phyloP scores from a whole-genome alignment of 2,888 invertebrate species.

The Hylaea fasciaria region DNA sequence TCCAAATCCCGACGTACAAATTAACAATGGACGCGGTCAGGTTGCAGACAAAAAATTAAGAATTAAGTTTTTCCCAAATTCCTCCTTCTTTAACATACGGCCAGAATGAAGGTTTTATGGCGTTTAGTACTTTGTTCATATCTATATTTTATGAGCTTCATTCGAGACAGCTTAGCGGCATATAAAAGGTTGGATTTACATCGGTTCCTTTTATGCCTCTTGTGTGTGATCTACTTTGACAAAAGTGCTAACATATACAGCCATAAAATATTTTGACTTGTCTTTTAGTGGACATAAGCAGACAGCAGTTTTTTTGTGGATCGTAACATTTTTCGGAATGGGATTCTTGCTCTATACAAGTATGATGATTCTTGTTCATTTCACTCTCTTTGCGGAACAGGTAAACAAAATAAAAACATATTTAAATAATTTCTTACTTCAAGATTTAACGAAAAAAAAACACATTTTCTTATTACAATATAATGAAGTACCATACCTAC shows the following conservation, averaged over 20 bases:
- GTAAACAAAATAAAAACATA: not conserved
- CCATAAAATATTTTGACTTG: conserved; percentile 84
- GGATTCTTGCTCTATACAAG: not conserved
- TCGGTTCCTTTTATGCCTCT: conserved; percentile 72
- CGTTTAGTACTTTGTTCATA: conserved; percentile 75
- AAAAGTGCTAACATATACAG: conserved; percentile 81
- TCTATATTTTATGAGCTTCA: conserved; percentile 75
- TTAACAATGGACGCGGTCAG: conserved; percentile 81
- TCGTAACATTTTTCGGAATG: conserved; percentile 4
- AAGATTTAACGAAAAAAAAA: no score
- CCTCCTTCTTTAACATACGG: conserved; percentile 57
- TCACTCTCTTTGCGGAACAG: not conserved
- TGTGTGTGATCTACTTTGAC: conserved; percentile 77
- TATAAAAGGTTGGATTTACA: conserved; percentile 74
- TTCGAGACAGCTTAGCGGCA: conserved; percentile 64
- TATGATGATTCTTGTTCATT: not conserved
- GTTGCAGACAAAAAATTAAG: conserved; percentile 69
- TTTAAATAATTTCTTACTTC: no score
- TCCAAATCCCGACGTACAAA: conserved; percentile 63
- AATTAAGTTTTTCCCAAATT: conserved; percentile 63
- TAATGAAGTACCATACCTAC: no score
- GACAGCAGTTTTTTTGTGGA: conserved; percentile 54
- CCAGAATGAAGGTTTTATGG: conserved; percentile 73
- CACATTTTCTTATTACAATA: no score
- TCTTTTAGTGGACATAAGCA: conserved; percentile 67